Evolutionary conservation across 2,797 vertebrate genomes (phyloP), one percentile per base, ranked within the genome.

Genomic region (Amphiprion clarkii): DNA sequence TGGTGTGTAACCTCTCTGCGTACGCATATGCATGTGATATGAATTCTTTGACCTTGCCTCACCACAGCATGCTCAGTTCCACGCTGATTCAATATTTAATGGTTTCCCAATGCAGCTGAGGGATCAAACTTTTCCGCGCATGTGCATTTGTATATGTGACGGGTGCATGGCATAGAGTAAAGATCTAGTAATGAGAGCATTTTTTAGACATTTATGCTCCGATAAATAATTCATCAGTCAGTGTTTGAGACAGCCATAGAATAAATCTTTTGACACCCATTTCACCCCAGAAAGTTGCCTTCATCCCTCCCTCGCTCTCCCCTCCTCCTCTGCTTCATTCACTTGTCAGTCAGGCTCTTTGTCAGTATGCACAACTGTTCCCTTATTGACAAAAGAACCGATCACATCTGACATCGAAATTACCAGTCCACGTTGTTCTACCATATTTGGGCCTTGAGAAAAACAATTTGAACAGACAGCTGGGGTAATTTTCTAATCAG

Each of bases 321-420:
- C 65, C 75, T 69, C 76, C 74, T 71, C 77, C 71, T 87, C 58
- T 53, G 81, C 70, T 59, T 72, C 76, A 76, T 85, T 87, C 78
- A 81, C 81, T 78, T 87, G 85, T 89, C 91, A 85, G 51, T 85
- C 89, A 85, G 56, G 42, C 71, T 84, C 82, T 89, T 88, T 89
- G 81, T 91, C 76, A 84, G 46, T 55, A 49, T 72, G 70, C 74
- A 62, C 70, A 74, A 85, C 76, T 59, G 76, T 52, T 76, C 67
- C 59, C 73, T 78, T 87, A 88, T 85, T 80, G 84, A 91, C 82
- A 87, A 90, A 87, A 86, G 83, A 88, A 73, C 76, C 85, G 79
- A 89, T 92, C 89, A 91, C 76, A 74, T 85, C 73, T 91, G 90
- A 92, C 92, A 90, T 56, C 65, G 71, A 88, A 92, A 92, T 92